Evolutionary conservation across 2,113 vertebrate species (phyloP), one percentile per base, ranked within the genome.

Genomic region (Propithecus coquereli): DNA sequence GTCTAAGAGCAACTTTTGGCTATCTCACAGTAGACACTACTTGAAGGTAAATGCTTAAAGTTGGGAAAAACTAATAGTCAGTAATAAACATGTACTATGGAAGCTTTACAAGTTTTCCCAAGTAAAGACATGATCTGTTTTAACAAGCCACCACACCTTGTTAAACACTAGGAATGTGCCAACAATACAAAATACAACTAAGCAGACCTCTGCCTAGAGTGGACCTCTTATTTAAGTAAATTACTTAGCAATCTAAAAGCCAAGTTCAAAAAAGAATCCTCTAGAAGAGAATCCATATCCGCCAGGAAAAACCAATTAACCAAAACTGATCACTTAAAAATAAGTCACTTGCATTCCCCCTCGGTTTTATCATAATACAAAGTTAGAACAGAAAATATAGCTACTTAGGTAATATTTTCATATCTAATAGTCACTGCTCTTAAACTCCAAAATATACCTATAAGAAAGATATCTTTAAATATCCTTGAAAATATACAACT

Each of bases 121-220:
- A 94, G 96, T 91, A 77, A 94, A 94, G 86, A 84, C 94, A 94
- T 20, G 91, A 50, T 87, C 43, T 87, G 83, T 83, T 94, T 71
- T 81, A 87, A 89, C 34, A 92, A 50, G 94, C 73, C 91, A 84
- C 97, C 96, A 96, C 96, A 97, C 95, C 95, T 92, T 94, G 85
- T 92, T 96, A 95, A 97, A 84, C 30, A 96, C 57, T 40, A 93
- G 90, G 93, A 97, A 97, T 87, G 95, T 87, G 89, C 94, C 74
- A 96, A 86, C 87, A 87, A 93, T 45, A 70, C 59, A 85, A 30
- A 25, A 85, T 59, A 92, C 90, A 54, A 93, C n/a, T n/a, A 5
- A 17, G 81, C 5, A 87, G 20, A 54, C 3, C 30, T 91, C n/a
- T 63, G 32, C 89, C 66, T 80, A 30, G 6, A 89, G 27, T 37